phyloP scores from a whole-genome alignment of 1,140 invertebrate species.

The Drosophila seguyi region DNA sequence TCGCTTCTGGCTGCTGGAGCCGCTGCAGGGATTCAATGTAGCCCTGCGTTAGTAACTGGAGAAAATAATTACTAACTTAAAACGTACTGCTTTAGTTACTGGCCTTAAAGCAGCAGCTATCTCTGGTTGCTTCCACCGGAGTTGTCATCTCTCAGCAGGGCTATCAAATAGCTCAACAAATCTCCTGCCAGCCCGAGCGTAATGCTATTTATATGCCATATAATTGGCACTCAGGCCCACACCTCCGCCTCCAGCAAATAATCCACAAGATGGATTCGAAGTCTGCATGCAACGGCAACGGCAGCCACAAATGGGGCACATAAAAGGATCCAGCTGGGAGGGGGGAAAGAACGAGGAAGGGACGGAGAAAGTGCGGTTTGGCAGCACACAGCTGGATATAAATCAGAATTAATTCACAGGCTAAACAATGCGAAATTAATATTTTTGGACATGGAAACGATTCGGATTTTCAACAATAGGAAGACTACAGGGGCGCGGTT shows the following conservation, averaged over 20 bases:
- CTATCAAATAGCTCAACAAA: conserved; percentile 53
- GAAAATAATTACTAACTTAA: conserved; percentile 5
- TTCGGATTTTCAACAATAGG: not conserved
- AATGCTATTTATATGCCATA: conserved; percentile 54
- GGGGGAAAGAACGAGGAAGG: not conserved
- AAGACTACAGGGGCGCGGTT: not conserved
- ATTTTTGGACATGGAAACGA: conserved; percentile 41
- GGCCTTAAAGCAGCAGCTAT: conserved; percentile 14
- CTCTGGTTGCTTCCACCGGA: not conserved
- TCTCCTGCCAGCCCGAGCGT: conserved; percentile 30
- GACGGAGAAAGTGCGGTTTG: not conserved
- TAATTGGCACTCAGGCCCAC: conserved; percentile 41
- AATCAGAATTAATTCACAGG: conserved; percentile 53
- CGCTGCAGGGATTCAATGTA: conserved; percentile 23
- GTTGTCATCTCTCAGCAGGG: conserved; percentile 40
- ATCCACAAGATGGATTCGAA: conserved; percentile 42
- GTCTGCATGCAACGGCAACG: conserved; percentile 37
- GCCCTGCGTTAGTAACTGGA: conserved; percentile 1
- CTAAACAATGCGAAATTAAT: conserved; percentile 54
- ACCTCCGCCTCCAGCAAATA: not conserved
- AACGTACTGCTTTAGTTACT: not conserved
- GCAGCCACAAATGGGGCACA: conserved; percentile 38
- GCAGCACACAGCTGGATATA: conserved; percentile 54
- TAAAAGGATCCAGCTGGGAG: conserved; percentile 9
- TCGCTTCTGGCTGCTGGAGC: conserved; percentile 2